Base-by-base conservation (phyloP, 2,888 invertebrate species). In the Xestia ashworthii region DNA sequence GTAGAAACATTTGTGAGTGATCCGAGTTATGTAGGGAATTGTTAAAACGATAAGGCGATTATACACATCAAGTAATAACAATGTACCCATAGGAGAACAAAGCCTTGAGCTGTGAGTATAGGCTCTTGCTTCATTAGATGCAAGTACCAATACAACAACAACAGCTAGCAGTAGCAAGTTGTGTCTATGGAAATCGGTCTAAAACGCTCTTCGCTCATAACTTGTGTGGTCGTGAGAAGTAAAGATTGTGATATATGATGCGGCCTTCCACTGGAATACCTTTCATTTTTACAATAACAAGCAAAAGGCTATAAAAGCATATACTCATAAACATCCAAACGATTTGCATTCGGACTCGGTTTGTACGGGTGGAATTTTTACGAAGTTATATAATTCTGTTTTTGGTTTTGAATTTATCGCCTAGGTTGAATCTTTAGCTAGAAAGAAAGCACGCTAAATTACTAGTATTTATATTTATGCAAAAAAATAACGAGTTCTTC, bases 231-330 rank as follows among this genome's bases (percentile, higher is more conserved):
- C 70, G n/a, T 75, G 69, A 82, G 71, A 71, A 80, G 62, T 44
- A 22, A 67, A 81, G 76, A 87, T 88, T 85, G 90, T 89, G 90
- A 85, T 88, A 86, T 89, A 90, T 87, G 89, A 80, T 44, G 80
- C 79, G 90, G 79, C 91, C 91, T 89, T 84, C 88, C 73, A 74
- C 68, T 76, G 46, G 60, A 58, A 74, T 86, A 78, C 90, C 91
- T 91, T 91, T 91, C 92, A 83, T 88, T 90, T 91, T 88, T 89
- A 87, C 72, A 66, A 77, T 78, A 85, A 67, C 72, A 69, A 71
- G 74, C 80, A 80, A 77, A 83, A 68, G 65, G 68, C 73, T 86
- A 86, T 86, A 86, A 83, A 86, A 87, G 53, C 66, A 66, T 71
- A 73, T 67, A 32, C 32, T 32, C 3, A 73, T 79, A 71, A 76